Base-by-base conservation (phyloP, 2,888 invertebrate species). In the Cosmia trapezina region DNA sequence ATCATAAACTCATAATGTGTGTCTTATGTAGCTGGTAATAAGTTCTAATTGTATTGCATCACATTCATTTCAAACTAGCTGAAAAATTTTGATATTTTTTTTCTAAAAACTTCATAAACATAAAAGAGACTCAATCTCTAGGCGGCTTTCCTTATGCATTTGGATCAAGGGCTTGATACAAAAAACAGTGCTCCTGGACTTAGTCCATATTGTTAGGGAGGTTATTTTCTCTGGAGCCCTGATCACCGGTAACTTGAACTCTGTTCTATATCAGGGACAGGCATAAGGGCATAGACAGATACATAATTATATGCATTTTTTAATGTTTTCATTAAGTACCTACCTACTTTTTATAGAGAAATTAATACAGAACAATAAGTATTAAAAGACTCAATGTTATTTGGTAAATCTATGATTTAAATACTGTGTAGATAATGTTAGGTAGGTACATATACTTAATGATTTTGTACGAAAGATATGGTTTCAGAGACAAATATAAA, bases 31-130 rank as follows among this genome's bases (percentile, higher is more conserved):
- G 51, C 28, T 43, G 59, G 11, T 72, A 79, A 72, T 64, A 60
- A 57, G 45, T 22, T 45, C 60, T 67, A 78, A 79, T 72, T 66
- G 17, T n/a, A 9, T 64, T 67, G 45, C 83, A 49, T 67, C 66
- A 72, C 22, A 66, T 51, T 54, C 1, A n/a, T 17, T 63, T 53
- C 2, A 17, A 53, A 53, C 3, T 28, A 22, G 53, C 19, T 63
- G 12, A 43, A 37, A 22, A 43, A 7, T 2, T 9, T 6, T 28
- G 19, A 37, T 41, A 41, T 43, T 19, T 9, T 5, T 37, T 37
- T 41, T 65, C 22, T 69, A 5, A 22, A 41, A 1, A 19, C 22
- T 41, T 41, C 12, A 22, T 14, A 22, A 22, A 67, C 22, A 33
- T 12, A 37, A 47, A 22, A 37, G 12, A 9, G 2, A 14, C 19